These are phyloP conservation scores for Eumaeus atala DNA, from an alignment of 1,140 invertebrate genomes.

Conservation along the genomic window DNA sequence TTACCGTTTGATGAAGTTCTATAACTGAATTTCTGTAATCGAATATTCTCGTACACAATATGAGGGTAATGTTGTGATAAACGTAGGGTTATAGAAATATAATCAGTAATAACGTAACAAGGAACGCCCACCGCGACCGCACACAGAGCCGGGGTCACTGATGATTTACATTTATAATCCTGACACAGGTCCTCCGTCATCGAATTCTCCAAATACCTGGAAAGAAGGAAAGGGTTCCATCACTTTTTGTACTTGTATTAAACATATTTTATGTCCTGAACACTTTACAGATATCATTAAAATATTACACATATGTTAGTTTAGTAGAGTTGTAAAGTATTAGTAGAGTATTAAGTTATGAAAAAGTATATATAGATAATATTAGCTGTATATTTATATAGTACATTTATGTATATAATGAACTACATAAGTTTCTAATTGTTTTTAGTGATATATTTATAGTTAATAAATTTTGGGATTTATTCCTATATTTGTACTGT, in stretches of 20 bases:
- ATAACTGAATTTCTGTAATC: conserved; percentile 1
- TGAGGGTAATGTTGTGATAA: neutral
- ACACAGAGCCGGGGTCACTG: conserved; percentile 25
- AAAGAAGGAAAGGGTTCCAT: conserved; percentile 20
- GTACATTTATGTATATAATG: too few species aligned
- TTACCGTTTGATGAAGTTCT: neutral
- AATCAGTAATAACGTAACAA: conserved; percentile 14
- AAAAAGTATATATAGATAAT: too few species aligned
- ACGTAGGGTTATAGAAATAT: neutral
- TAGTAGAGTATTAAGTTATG: too few species aligned
- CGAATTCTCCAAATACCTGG: conserved; percentile 21
- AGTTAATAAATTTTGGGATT: too few species aligned
- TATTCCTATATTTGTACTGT: too few species aligned
- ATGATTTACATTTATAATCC: conserved; percentile 29
- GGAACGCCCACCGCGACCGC: conserved; percentile 20
- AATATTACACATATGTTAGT: too few species aligned
- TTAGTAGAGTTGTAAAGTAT: too few species aligned
- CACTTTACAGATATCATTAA: too few species aligned
- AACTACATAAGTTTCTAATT: too few species aligned
- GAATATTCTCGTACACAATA: neutral
- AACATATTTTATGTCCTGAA: too few species aligned
- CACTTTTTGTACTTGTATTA: neutral
- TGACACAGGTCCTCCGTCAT: conserved; percentile 7
- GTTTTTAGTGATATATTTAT: too few species aligned
- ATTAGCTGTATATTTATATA: too few species aligned